Evolutionary conservation across 2,113 vertebrate genomes (phyloP), one percentile per base, ranked within the genome.

Genomic region (Forbesichthys papilliferus): DNA sequence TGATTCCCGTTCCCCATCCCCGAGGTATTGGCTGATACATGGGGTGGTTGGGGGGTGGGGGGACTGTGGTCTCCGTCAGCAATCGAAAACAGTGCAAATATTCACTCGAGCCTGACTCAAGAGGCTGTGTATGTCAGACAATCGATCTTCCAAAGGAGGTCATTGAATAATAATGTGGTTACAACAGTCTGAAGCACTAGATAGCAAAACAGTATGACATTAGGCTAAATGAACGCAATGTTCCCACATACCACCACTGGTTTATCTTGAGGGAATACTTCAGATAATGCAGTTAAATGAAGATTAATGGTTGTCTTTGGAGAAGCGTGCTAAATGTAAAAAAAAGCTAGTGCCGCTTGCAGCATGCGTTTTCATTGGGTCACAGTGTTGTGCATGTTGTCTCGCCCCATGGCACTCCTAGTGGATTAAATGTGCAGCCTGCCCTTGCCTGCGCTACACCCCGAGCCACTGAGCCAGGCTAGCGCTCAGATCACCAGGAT

Each of bases 301-400:
- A 42, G 36, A 58, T 58, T 27, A 58, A 27, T 12, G 20, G 2
- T 58, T 27, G 11, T 33, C 12, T 58, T 58, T 11, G 33, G 20
- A 58, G 33, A 27, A 7, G 54, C 54, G 10, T 18, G 10, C 16
- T 16, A 20, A n/a, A 42, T 54, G 53, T 3, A 54, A 16, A 16
- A 54, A 16, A 61, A 16, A 20, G 11, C 13, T 14, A 9, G 0
- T 3, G 27, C 36, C 14, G 9, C 18, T 48, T 14, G 55, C n/a
- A 3, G 6, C 48, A 61, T 13, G 16, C 46, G 65, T 69, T 66
- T 56, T 14, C 36, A 57, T 5, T 54, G 61, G 69, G 75, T 79
- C 79, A 77, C 70, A 69, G 56, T 78, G 78, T 72, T 78, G 78
- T 72, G 78, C 80, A 80, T 74, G 61, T 48, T 51, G 64, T 58